These are phyloP conservation scores for Raja brachyura DNA, from an alignment of 2,113 vertebrate genomes.

Conservation along the genomic window DNA sequence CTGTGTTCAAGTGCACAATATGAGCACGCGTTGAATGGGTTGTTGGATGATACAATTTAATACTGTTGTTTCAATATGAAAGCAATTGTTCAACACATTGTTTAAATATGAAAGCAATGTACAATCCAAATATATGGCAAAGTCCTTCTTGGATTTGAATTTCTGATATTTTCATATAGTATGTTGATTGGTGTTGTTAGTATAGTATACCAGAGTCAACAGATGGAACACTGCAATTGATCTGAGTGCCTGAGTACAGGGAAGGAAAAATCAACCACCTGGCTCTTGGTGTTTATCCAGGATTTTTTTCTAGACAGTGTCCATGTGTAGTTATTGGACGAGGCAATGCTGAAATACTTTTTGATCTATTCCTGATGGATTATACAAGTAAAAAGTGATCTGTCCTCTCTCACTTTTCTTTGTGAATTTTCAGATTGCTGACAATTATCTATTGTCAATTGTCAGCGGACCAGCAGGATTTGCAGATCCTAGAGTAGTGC, in stretches of 20 bases:
- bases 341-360: neutral
- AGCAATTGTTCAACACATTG: neutral
- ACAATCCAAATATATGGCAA: neutral
- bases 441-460: neutral
- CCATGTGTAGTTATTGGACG: neutral
- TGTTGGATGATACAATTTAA: neutral
- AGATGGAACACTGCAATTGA: neutral
- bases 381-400: neutral
- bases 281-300: neutral
- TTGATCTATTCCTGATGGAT: neutral
- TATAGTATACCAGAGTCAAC: neutral
- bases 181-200: neutral
- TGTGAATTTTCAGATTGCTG: neutral
- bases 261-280: neutral
- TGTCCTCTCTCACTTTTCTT: neutral
- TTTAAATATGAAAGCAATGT: neutral
- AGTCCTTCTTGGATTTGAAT: neutral
- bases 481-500: neutral
- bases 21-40: neutral
- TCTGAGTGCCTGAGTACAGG: neutral
- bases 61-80: neutral
- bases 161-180: neutral
- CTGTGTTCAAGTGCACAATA: neutral
- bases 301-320: neutral
- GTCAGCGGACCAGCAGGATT: neutral